Base-by-base conservation (phyloP, 2,888 invertebrate species). In the Harpalus rufipes region DNA sequence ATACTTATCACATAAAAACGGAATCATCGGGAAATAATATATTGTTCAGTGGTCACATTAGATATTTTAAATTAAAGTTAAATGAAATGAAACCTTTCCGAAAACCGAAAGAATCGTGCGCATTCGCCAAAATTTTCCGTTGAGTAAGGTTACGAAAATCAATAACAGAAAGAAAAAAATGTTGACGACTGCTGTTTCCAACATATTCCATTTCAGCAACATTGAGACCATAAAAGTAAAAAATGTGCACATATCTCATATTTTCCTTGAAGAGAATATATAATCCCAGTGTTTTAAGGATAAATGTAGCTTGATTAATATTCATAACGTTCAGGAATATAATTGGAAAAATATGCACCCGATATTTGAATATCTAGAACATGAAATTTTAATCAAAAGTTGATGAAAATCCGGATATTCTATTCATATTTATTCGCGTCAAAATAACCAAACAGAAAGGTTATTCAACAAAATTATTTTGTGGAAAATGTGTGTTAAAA, bases 61-160 rank as follows among this genome's bases (percentile, higher is more conserved):
- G 32, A 32, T 32, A 32, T 32, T 32, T 32, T 32, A 32, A 32
- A 32, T 32, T 32, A 32, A 32, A 32, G 32, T 32, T 32, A 32
- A 32, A 32, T 32, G 32, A 32, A 32, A 32, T 32, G 32, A 32
- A 32, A 32, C 32, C 32, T 32, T 32, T 32, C 1, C 32, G 32
- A 32, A 32, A 32, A 32, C 32, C 1, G 32, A 32, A 32, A 32
- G 32, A 3, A n/a, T 56, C 56, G 56, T 44, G 72, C 72, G 72
- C 44, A 44, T 74, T 18, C 44, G 12, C 72, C 72, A 74, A 44
- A 44, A 74, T 10, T 74, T 44, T 39, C n/a, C 18, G 18, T 74
- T 74, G 72, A 74, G 72, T 21, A 44, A 74, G 72, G 72, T 74
- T 74, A 74, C 18, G 72, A 74, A 74, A 74, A 74, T 74, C 72